phyloP scores from a whole-genome alignment of 2,797 vertebrate species.

The Salmo trutta region DNA sequence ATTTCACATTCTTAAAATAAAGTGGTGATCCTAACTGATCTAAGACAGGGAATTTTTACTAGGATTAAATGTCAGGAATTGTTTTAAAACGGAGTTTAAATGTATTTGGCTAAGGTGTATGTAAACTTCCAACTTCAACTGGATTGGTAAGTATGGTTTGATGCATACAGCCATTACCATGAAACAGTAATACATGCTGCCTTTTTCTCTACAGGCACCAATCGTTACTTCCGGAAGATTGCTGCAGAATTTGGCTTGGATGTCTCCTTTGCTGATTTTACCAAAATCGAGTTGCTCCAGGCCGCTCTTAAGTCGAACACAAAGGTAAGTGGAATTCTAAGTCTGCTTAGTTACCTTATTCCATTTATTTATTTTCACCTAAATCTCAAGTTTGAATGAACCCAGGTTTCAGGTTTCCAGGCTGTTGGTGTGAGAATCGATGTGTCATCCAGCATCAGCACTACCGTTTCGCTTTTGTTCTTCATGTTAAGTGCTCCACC shows the following conservation, averaged over 20 bases:
- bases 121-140: too few relatives aligned
- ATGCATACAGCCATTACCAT: neutral
- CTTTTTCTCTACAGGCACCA: conserved; percentile 79
- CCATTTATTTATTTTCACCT: too few relatives aligned
- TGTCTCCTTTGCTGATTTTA: conserved; percentile 83
- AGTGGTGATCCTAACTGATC: too few relatives aligned
- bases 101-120: too few relatives aligned
- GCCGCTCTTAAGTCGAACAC: conserved; percentile 86
- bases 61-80: too few relatives aligned
- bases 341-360: too few relatives aligned
- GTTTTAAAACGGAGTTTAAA: too few relatives aligned
- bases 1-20: too few relatives aligned
- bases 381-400: too few relatives aligned
- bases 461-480: neutral
- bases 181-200: neutral
- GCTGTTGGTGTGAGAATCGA: neutral
- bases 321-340: conserved; percentile 77
- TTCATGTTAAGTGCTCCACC: neutral
- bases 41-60: too few relatives aligned
- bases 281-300: conserved; percentile 77
- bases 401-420: neutral
- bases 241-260: conserved; percentile 79
- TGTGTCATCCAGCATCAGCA: conserved; percentile 1
- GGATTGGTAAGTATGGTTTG: neutral
- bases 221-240: conserved; percentile 85